phyloP scores from a whole-genome alignment of 64 coral and sea anemone species.

The Exaiptasia diaphana region DNA sequence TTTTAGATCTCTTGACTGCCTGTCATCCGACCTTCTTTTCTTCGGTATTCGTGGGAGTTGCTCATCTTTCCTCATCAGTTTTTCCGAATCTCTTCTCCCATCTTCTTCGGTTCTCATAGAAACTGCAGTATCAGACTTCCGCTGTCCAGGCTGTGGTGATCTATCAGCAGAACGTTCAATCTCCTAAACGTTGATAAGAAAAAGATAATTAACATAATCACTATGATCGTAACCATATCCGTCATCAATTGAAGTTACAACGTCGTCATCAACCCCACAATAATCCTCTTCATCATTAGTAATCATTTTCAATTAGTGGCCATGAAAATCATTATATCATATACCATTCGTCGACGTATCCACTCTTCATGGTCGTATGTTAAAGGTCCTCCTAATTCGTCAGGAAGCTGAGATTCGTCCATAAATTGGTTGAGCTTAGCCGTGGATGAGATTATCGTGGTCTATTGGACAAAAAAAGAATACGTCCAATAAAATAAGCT shows the following conservation, averaged over 20 bases:
- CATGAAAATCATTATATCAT: too few species aligned
- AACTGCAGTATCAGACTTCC: slow-evolving; percentile 4
- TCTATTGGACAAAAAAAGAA: slow-evolving; percentile 47
- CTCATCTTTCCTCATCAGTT: slow-evolving; percentile 45
- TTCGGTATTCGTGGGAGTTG: slow-evolving; percentile 69
- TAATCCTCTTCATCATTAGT: neutral
- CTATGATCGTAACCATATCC: too few species aligned
- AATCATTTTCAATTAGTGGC: too few species aligned
- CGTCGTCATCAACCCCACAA: too few species aligned
- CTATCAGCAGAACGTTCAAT: too few species aligned
- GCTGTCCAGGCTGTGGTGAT: too few species aligned
- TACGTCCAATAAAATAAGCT: neutral
- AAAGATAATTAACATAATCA: too few species aligned
- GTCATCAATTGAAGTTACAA: too few species aligned
- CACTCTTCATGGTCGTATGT: slow-evolving; percentile 81
- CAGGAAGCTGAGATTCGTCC: slow-evolving; percentile 75
- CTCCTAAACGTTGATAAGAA: neutral
- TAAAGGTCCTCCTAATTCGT: slow-evolving; percentile 76
- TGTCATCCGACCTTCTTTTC: slow-evolving; percentile 70
- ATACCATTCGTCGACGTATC: slow-evolving; percentile 87
- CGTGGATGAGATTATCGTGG: slow-evolving; percentile 80
- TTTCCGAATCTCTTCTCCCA: slow-evolving; percentile 29
- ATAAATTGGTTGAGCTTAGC: slow-evolving; percentile 81
- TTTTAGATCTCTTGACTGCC: slow-evolving; percentile 72
- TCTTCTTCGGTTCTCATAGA: slow-evolving; percentile 67